Evolutionary conservation across 2,888 invertebrate species (phyloP), one percentile per base, ranked within the genome.

Genomic region (Caenorhabditis sp.): DNA sequence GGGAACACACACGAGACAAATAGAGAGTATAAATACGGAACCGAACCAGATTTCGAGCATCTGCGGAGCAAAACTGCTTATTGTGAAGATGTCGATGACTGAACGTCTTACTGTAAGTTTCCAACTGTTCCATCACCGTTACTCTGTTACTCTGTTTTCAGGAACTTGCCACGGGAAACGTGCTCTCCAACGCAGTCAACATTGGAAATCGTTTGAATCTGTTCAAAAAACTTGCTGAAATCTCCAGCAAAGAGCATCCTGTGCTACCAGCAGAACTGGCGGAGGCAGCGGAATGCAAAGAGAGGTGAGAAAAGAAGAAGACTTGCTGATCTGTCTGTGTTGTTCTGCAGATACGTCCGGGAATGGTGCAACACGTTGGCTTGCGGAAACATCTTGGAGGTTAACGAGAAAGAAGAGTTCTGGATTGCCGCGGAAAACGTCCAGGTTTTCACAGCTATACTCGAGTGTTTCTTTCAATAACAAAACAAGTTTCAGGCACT

Each of bases 281-380:
- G 11, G 62, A 81, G 20, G 61, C 50, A 13, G 79, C 84, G 11
- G 79, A 61, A 0, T 81, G 81, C 26, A 85, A 85, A 28, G 79
- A 83, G 22, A 78, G 85, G 71, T 82, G 35, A 26, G 13, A 20
- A n/a, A 4, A 37, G 22, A 5, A 40, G 6, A 28, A 44, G 37
- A 26, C 13, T 4, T n/a, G 22, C 15, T 26, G 56, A 47, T n/a
- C n/a, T 55, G 9, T n/a, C 26, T 5, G 24, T 11, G n/a, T 20
- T 62, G 9, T 26, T 24, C 11, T 78, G 51, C 44, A 85, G 87
- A 50, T 88, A 88, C 53, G 80, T 86, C 26, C 79, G 79, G 22
- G 88, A 88, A 65, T 86, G 86, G 85, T 77, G 87, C 15, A 80
- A 82, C 37, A 51, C 71, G 11, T 55, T 88, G 77, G 85, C 87